Conservation (phyloP, 2,797 vertebrate genomes). For the Gastrophryne carolinensis region DNA sequence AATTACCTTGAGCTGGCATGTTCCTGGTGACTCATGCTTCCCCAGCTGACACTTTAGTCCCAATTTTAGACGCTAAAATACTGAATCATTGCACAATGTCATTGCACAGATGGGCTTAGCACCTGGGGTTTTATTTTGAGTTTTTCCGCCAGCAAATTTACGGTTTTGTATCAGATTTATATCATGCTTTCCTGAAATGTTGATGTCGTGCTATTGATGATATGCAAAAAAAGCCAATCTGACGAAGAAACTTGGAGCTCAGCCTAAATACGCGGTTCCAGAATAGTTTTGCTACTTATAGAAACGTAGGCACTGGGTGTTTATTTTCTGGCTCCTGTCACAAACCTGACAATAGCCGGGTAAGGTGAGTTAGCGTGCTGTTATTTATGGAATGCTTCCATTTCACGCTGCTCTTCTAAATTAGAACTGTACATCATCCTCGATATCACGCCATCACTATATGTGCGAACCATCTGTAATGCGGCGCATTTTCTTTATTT, state of each 20-base stretch:
- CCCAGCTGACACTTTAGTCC: conserved; percentile 13
- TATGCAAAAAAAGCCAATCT: conserved; percentile 29
- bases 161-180: conserved; percentile 20
- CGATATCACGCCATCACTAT: too few relatives aligned
- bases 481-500: too few relatives aligned
- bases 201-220: conserved; percentile 25
- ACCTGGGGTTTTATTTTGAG: conserved; percentile 48
- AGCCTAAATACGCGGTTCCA: neutral
- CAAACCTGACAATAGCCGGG: neutral
- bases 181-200: conserved; percentile 37
- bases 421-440: too few relatives aligned
- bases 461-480: too few relatives aligned
- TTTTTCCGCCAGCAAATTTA: conserved; percentile 34
- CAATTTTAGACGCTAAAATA: conserved; percentile 35
- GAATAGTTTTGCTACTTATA: neutral
- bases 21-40: conserved; percentile 29
- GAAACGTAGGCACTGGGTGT: neutral
- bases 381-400: neutral
- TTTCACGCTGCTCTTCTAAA: neutral
- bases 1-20: neutral
- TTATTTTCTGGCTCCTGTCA: neutral
- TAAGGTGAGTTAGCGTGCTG: neutral
- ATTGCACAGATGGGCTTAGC: conserved; percentile 44
- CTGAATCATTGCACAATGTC: conserved; percentile 39
- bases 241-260: neutral